Base-by-base conservation (phyloP, 1,140 invertebrate genomes). In the Bactericera cockerelli region DNA sequence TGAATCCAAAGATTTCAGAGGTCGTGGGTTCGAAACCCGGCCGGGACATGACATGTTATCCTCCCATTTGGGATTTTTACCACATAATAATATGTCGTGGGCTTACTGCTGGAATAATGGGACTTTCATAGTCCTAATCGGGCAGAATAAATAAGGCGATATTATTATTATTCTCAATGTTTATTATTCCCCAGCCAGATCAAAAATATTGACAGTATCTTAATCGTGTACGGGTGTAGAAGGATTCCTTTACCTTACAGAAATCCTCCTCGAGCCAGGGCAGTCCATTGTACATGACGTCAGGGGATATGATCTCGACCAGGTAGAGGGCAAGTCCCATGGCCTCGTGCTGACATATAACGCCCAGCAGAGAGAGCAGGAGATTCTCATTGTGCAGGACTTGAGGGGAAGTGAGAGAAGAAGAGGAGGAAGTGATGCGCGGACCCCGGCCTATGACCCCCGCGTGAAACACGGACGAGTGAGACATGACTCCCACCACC, bases 211-310 rank as follows among this genome's bases (percentile, higher is more conserved):
- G n/a, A n/a, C n/a, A n/a, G n/a, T n/a, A n/a, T n/a, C n/a, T n/a
- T n/a, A n/a, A n/a, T n/a, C n/a, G n/a, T n/a, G n/a, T n/a, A n/a
- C n/a, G n/a, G n/a, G n/a, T n/a, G n/a, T n/a, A n/a, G n/a, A n/a
- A n/a, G n/a, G n/a, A n/a, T n/a, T n/a, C n/a, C n/a, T n/a, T 72
- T 71, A 87, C 87, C 73, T 90, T 91, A 28, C 84, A 86, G 70
- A 93, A 93, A 61, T 83, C 81, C 67, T 89, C 86, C 68, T 92
- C 88, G 1, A 90, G 90, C 90, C 91, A 95, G 1, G 87, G 86
- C 49, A 93, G 72, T 21, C 87, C 89, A 74, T 96, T 97, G 72
- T 95, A 96, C 87, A 97, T 93, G 0, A 96, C 90, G 75, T 97
- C 93, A 1, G 92, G 87, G 4, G 91, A 94, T 1, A 94, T 79